Percentiles rank a stretch among this genome's conserved stretches.
phyloP scores from a whole-genome alignment of 2,888 invertebrate species.

The Synergus laeviventris region DNA sequence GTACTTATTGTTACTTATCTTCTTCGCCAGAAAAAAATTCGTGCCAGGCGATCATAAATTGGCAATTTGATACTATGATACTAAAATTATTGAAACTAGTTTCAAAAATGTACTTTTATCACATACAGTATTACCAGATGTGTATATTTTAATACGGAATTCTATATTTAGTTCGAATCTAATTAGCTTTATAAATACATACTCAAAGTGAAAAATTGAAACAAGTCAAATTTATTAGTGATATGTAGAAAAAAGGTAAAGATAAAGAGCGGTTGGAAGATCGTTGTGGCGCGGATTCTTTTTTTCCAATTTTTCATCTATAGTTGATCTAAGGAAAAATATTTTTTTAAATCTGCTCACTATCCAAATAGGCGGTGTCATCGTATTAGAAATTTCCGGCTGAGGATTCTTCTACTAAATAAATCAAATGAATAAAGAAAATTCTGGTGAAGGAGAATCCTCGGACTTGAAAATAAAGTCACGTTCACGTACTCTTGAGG shows the following conservation, averaged over 20 bases:
- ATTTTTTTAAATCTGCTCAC: slow-evolving; percentile 30
- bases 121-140: slow-evolving; percentile 14
- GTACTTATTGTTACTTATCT: slow-evolving; percentile 26
- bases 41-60: slow-evolving; percentile 26
- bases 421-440: not conserved
- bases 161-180: slow-evolving; percentile 11
- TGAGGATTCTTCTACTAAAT: not conserved
- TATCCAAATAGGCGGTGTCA: slow-evolving; percentile 22
- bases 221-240: slow-evolving; percentile 6
- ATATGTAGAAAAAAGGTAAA: not conserved
- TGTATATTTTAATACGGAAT: slow-evolving; percentile 1
- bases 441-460: slow-evolving; percentile 2
- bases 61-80: not conserved
- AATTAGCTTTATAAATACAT: slow-evolving; percentile 19
- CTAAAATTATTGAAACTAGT: slow-evolving; percentile 5
- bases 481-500: slow-evolving; percentile 35
- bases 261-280: not conserved
- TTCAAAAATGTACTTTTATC: slow-evolving; percentile 12
- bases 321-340: slow-evolving; percentile 15
- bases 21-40: slow-evolving; percentile 30
- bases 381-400: slow-evolving; percentile 15
- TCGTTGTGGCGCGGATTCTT: slow-evolving; percentile 40
- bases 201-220: not conserved
- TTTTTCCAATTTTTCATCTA: slow-evolving; percentile 9
- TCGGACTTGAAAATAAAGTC: slow-evolving; percentile 1